Conservation (phyloP, 2,113 vertebrate species). For the Pygoscelis adeliae region DNA sequence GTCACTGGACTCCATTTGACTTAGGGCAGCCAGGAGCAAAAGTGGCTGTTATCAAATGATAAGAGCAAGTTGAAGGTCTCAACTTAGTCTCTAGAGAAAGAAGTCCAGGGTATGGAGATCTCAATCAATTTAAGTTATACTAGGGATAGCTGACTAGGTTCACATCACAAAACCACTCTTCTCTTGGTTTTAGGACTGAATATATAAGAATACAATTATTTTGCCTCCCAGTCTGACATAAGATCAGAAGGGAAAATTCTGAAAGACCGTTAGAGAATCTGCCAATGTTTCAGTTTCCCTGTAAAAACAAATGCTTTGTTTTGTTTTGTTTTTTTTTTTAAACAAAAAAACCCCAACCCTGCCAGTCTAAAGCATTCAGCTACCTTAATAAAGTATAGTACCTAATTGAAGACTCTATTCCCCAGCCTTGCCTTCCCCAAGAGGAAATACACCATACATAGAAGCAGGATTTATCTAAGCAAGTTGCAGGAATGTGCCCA, state of each 20-base stretch:
- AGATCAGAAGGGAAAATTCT: background rate
- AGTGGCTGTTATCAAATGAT: constrained; percentile 16
- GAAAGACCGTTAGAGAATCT: background rate
- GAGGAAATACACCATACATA: background rate
- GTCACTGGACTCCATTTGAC: constrained; percentile 7
- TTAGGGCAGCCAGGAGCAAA: constrained; percentile 2
- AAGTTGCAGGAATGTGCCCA: background rate
- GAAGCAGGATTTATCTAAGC: background rate
- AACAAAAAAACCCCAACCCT: background rate
- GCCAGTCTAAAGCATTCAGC: background rate
- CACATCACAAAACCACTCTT: background rate
- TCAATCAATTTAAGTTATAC: constrained; percentile 28
- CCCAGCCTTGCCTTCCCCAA: background rate
- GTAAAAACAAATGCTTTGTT: background rate
- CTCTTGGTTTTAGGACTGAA: background rate
- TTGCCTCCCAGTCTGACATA: background rate
- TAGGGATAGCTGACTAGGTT: background rate
- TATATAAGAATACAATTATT: background rate
- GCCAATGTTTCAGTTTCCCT: background rate
- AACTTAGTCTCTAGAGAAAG: background rate
- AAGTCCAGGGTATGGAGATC: background rate
- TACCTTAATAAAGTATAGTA: background rate
- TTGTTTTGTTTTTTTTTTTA: background rate
- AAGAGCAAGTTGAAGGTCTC: constrained; percentile 22
- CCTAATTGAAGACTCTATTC: background rate